These are phyloP conservation scores for Amia ocellicauda DNA, from an alignment of 2,113 vertebrate genomes.

Conservation along the genomic window DNA sequence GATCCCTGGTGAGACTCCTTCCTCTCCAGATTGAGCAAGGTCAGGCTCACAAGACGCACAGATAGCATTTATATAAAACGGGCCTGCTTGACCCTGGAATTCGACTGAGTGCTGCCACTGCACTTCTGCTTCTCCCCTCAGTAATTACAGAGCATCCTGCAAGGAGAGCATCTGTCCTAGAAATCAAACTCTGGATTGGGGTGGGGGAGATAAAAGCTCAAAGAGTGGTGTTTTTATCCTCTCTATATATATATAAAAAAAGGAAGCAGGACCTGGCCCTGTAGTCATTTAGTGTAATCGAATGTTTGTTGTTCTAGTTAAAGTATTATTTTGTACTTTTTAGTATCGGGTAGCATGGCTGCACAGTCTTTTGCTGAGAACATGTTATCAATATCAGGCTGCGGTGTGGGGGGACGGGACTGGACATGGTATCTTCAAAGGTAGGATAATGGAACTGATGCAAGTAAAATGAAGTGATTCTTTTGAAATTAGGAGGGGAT, in stretches of 20 bases:
- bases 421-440: constrained; percentile 1
- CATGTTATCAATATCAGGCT: not conserved
- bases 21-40: constrained; percentile 9
- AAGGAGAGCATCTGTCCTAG: constrained; percentile 39
- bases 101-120: not conserved
- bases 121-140: constrained; percentile 36
- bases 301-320: not conserved
- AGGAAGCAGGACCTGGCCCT: not conserved
- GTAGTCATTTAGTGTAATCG: not conserved
- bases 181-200: constrained; percentile 30
- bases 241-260: constrained; percentile 5
- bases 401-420: not conserved
- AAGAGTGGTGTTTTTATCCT: constrained; percentile 35
- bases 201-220: constrained; percentile 32
- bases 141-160: constrained; percentile 32
- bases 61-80: constrained; percentile 26
- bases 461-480: constrained; percentile 2
- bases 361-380: not conserved
- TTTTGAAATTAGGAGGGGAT: not conserved
- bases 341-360: not conserved
- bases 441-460: not conserved
- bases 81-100: constrained; percentile 41
- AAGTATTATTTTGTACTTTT: not conserved
- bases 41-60: constrained; percentile 4
- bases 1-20: too few relatives aligned